Percentiles rank a stretch among this genome's conserved stretches.
Conservation (phyloP, 2,888 invertebrate genomes). For the Lutraria lutraria region DNA sequence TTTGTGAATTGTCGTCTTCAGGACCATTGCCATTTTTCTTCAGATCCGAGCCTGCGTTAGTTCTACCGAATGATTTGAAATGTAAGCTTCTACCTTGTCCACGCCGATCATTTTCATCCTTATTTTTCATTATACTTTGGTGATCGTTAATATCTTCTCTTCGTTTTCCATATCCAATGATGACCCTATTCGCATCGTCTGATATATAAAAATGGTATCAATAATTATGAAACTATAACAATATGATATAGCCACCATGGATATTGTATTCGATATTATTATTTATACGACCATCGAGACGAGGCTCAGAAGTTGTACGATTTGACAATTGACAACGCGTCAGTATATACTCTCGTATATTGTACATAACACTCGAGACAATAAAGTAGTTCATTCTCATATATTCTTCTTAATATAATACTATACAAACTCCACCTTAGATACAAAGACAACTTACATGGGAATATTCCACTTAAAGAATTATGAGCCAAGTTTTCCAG, state of each 20-base stretch:
- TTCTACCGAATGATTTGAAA: not conserved
- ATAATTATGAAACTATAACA: too few species aligned
- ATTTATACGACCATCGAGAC: too few species aligned
- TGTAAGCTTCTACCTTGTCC: not conserved
- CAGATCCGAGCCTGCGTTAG: not conserved
- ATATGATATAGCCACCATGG: too few species aligned
- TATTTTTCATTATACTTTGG: not conserved
- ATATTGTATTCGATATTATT: too few species aligned
- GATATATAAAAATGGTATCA: not conserved
- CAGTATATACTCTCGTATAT: too few species aligned
- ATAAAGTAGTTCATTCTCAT: too few species aligned
- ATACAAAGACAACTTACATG: slow-evolving; percentile 12
- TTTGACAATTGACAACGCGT: too few species aligned
- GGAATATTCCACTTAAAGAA: slow-evolving; percentile 27
- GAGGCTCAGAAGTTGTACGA: too few species aligned
- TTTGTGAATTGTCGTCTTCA: not conserved
- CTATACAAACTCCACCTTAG: too few species aligned
- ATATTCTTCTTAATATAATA: too few species aligned
- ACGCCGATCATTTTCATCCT: not conserved
- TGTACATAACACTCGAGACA: too few species aligned
- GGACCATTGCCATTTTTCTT: not conserved
- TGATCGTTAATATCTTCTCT: not conserved
- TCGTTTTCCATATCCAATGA: not conserved
- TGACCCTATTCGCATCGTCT: slow-evolving; percentile 43
- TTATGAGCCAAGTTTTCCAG: slow-evolving; percentile 22